phyloP scores from a whole-genome alignment of 2,113 vertebrate genomes.

The Chiloscyllium plagiosum region DNA sequence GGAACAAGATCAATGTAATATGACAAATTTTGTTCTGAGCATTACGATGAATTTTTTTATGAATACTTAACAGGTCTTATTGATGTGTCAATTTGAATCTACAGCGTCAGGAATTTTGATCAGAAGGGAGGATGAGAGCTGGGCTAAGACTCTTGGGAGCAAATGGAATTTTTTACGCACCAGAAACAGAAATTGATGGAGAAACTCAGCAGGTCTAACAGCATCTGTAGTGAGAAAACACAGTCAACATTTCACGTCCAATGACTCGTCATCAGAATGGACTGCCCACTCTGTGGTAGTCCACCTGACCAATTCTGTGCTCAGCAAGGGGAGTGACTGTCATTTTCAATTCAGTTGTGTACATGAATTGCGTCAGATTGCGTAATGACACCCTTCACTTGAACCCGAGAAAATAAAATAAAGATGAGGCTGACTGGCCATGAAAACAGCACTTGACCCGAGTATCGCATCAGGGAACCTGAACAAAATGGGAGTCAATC shows the following conservation, averaged over 20 bases:
- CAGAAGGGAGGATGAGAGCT: not conserved
- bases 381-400: not conserved
- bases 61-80: not conserved
- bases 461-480: too few species aligned
- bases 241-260: too few species aligned
- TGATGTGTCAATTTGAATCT: not conserved
- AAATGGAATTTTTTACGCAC: not conserved
- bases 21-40: not conserved
- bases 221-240: too few species aligned
- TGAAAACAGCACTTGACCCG: too few species aligned
- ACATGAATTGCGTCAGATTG: not conserved
- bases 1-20: not conserved
- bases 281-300: too few species aligned
- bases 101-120: not conserved
- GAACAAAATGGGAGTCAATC: too few species aligned
- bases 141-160: not conserved
- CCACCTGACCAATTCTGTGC: not conserved
- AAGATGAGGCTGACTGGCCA: too few species aligned
- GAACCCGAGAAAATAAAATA: not conserved
- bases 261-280: too few species aligned
- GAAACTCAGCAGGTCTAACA: too few species aligned
- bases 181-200: too few species aligned
- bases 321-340: not conserved
- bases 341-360: not conserved
- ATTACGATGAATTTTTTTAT: not conserved